Conservation (phyloP, 2,888 invertebrate species). For the Drosophila picticornis region DNA sequence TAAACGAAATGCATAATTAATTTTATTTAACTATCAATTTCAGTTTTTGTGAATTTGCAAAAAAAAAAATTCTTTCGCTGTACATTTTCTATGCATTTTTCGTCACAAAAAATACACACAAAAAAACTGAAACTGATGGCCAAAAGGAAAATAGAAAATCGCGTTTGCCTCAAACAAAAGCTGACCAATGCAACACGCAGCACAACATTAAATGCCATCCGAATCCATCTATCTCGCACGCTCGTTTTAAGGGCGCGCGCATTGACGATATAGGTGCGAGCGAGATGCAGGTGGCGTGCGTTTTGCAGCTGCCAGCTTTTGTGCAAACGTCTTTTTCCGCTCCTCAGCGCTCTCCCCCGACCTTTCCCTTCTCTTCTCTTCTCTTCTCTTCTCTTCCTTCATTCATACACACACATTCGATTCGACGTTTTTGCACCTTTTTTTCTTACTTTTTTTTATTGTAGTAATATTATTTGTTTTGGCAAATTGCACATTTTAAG, state of each 20-base stretch:
- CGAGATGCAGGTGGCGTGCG: constrained; percentile 70
- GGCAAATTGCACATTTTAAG: constrained; percentile 53
- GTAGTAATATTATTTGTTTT: constrained; percentile 74
- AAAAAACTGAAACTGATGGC: constrained; percentile 59
- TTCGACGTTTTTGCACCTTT: constrained; percentile 77
- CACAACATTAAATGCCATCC: constrained; percentile 56
- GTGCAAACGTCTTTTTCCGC: constrained; percentile 49
- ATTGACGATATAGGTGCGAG: constrained; percentile 60
- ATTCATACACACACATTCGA: constrained; percentile 43
- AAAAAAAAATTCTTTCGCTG: constrained; percentile 38
- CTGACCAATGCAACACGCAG: constrained; percentile 55
- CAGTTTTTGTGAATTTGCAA: constrained; percentile 40
- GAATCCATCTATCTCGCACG: constrained; percentile 68
- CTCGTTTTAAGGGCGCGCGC: constrained; percentile 78
- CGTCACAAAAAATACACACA: constrained; percentile 78
- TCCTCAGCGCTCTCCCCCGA: constrained; percentile 37
- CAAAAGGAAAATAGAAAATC: constrained; percentile 74
- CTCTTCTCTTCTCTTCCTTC: constrained; percentile 3
- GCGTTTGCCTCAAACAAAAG: constrained; percentile 46
- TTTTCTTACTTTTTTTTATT: constrained; percentile 77
- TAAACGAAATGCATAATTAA: constrained; percentile 27
- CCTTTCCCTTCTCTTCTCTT: neutral
- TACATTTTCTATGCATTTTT: constrained; percentile 74
- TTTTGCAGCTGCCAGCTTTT: constrained; percentile 66
- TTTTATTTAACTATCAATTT: constrained; percentile 23